Percentiles rank a stretch among this genome's conserved stretches.
Evolutionary conservation across 2,888 invertebrate species (phyloP).

Genomic region (Apodemia hepburni): DNA sequence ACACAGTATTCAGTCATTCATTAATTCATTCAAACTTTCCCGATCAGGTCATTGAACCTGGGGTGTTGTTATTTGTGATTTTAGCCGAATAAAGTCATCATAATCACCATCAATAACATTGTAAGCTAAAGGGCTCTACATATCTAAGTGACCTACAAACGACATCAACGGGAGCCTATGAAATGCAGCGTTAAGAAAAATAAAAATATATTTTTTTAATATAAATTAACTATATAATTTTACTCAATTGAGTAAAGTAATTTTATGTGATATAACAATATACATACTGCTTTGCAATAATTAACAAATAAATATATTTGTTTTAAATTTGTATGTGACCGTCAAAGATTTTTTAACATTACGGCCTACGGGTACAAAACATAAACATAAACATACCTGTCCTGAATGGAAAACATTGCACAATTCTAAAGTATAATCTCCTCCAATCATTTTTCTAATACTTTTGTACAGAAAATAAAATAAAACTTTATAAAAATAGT

Average conservation of each 20-base stretch:
- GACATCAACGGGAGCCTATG: constrained; percentile 50
- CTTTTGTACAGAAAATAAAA: constrained; percentile 29
- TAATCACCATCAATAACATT: too few species aligned
- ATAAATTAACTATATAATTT: neutral
- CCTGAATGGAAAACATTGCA: constrained; percentile 94
- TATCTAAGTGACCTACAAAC: constrained; percentile 36
- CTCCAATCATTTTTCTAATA: constrained; percentile 83
- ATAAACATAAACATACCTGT: constrained; percentile 81
- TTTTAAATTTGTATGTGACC: neutral
- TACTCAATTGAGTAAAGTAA: neutral
- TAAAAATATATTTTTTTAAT: neutral
- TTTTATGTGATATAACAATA: neutral
- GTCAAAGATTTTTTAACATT: neutral
- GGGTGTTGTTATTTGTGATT: too few species aligned
- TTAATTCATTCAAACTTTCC: too few species aligned
- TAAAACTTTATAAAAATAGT: constrained; percentile 34
- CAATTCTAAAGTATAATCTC: constrained; percentile 92
- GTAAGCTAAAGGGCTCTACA: neutral
- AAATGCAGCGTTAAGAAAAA: neutral
- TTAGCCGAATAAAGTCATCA: too few species aligned
- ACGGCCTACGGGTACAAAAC: neutral
- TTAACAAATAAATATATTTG: neutral
- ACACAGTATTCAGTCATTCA: too few species aligned
- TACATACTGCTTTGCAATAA: neutral
- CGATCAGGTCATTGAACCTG: too few species aligned